phyloP scores from a whole-genome alignment of 1,140 invertebrate genomes.

The Mizuhopecten yessoensis region DNA sequence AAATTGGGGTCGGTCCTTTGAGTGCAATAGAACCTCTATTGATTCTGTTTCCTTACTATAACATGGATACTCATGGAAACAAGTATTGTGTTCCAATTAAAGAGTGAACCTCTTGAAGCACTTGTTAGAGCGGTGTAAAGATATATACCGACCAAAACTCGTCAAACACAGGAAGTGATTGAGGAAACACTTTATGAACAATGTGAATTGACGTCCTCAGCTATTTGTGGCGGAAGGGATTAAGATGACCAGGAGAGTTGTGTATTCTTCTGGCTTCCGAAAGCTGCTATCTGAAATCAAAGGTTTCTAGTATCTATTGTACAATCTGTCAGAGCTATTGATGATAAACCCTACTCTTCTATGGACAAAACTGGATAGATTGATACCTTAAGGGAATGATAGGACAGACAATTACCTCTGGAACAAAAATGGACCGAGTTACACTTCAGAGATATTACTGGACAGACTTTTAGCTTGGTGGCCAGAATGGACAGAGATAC shows the following conservation, averaged over 20 bases:
- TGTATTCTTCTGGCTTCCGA: not conserved
- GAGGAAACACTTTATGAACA: slow-evolving; percentile 33
- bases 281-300: slow-evolving; percentile 34
- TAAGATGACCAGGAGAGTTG: slow-evolving; percentile 21
- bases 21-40: not conserved
- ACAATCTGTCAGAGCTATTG: not conserved
- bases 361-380: too few relatives aligned
- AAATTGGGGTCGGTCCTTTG: not conserved
- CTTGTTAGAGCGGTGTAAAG: not conserved
- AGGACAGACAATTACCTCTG: too few relatives aligned
- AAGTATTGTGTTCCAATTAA: not conserved
- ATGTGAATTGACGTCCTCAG: slow-evolving; percentile 13
- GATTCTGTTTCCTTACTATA: not conserved
- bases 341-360: not conserved
- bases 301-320: not conserved
- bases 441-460: too few relatives aligned
- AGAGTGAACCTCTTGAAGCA: not conserved
- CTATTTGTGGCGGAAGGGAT: not conserved
- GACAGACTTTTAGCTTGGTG: too few relatives aligned
- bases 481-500: too few relatives aligned
- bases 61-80: not conserved
- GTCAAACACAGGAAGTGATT: not conserved
- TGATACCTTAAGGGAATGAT: too few relatives aligned
- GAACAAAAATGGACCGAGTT: too few relatives aligned
- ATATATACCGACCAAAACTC: not conserved